Percentiles rank a stretch among this genome's conserved stretches.
These are phyloP conservation scores for Drosophila neotestacea DNA, from an alignment of 2,888 invertebrate species.

Conservation along the genomic window DNA sequence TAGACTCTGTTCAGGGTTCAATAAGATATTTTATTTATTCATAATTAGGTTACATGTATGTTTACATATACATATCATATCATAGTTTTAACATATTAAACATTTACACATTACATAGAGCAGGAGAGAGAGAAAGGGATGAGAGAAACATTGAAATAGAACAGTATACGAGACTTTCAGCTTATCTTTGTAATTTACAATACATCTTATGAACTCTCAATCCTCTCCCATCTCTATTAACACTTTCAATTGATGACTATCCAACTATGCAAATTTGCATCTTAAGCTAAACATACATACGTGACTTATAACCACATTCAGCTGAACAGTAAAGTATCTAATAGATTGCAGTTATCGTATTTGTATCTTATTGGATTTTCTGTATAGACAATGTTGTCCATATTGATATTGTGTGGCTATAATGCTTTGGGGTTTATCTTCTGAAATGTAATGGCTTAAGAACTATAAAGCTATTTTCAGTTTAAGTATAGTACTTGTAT, in stretches of 20 bases:
- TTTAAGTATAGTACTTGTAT: slow-evolving; percentile 74
- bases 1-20: slow-evolving; percentile 60
- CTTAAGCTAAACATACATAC: slow-evolving; percentile 43
- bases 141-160: slow-evolving; percentile 9
- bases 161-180: slow-evolving; percentile 19
- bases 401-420: slow-evolving; percentile 55
- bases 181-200: slow-evolving; percentile 41
- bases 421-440: slow-evolving; percentile 33
- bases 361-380: slow-evolving; percentile 24
- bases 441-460: slow-evolving; percentile 68
- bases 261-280: slow-evolving; percentile 40
- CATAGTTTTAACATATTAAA: slow-evolving; percentile 62
- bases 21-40: slow-evolving; percentile 66
- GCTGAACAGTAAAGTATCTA: slow-evolving; percentile 59
- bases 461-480: slow-evolving; percentile 84
- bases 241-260: slow-evolving; percentile 35
- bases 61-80: slow-evolving; percentile 38
- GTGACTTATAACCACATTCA: slow-evolving; percentile 59
- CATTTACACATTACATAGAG: slow-evolving; percentile 67
- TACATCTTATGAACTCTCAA: slow-evolving; percentile 34
- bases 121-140: slow-evolving; percentile 29
- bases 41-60: slow-evolving; percentile 54
- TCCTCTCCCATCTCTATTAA: slow-evolving; percentile 30
- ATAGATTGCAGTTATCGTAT: slow-evolving; percentile 30
- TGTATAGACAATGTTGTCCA: slow-evolving; percentile 33